Conservation (phyloP, 2,888 invertebrate genomes). For the Hirudinaria manillensis region DNA sequence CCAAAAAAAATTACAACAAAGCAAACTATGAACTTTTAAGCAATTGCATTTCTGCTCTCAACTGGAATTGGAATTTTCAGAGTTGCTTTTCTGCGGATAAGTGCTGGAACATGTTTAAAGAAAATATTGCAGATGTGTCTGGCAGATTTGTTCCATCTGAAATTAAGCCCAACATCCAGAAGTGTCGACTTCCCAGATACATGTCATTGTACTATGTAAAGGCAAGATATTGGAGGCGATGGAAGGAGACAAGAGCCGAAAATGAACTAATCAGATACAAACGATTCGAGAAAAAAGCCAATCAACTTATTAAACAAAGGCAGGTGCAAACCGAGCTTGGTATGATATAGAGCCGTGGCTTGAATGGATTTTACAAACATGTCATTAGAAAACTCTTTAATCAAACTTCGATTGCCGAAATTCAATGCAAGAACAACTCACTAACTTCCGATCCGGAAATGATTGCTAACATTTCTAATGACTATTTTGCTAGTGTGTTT, state of each 20-base stretch:
- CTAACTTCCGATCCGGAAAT: conserved; percentile 1
- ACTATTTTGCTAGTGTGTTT: not conserved
- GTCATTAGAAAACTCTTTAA: conserved; percentile 1
- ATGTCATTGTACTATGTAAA: not conserved
- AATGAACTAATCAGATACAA: not conserved
- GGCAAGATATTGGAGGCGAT: too few species aligned
- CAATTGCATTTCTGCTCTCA: not conserved
- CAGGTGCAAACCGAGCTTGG: conserved; percentile 6
- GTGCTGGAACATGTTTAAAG: not conserved
- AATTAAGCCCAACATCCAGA: not conserved
- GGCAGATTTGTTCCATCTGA: not conserved
- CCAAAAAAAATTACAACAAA: conserved; percentile 1
- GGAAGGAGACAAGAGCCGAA: not conserved
- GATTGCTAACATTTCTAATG: not conserved
- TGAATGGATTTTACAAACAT: not conserved
- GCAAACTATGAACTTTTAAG: not conserved
- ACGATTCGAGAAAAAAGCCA: not conserved
- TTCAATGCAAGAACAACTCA: conserved; percentile 14
- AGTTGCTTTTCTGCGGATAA: not conserved
- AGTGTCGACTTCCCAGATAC: not conserved
- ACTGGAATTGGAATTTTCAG: conserved; percentile 1
- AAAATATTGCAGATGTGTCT: not conserved
- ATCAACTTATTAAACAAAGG: not conserved
- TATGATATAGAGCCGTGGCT: not conserved
- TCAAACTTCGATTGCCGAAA: not conserved